Conservation (phyloP, 1,140 invertebrate species). For the Aphis gossypii region DNA sequence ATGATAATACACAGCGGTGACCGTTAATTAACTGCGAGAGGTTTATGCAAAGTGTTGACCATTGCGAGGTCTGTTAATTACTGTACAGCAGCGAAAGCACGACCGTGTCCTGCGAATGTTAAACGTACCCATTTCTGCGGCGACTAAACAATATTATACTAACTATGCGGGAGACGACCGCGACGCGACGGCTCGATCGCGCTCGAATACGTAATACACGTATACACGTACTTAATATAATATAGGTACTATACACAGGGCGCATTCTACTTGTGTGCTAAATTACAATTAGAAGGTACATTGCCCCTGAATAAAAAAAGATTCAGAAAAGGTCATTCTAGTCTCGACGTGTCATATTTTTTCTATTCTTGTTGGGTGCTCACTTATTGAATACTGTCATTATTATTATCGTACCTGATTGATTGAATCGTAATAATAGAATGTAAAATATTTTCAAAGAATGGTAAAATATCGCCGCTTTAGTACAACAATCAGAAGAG, state of each 20-base stretch:
- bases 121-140: neutral
- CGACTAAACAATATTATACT: neutral
- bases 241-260: neutral
- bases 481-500: too few species aligned
- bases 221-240: neutral
- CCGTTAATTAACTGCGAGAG: neutral
- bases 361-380: neutral
- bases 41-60: slow-evolving; percentile 32
- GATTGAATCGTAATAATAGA: neutral
- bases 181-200: neutral
- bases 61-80: slow-evolving; percentile 38
- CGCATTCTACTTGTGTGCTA: neutral
- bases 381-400: too few species aligned
- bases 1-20: neutral
- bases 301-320: neutral
- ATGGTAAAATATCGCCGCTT: neutral
- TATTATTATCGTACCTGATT: neutral
- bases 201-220: neutral
- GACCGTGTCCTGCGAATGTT: neutral
- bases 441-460: neutral
- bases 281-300: neutral
- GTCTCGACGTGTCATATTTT: neutral
- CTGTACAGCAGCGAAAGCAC: neutral
- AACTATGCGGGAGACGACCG: neutral
- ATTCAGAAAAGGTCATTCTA: neutral